These are phyloP conservation scores for Pocillopora damicornis DNA, from an alignment of 64 coral and sea anemone species.

Conservation along the genomic window DNA sequence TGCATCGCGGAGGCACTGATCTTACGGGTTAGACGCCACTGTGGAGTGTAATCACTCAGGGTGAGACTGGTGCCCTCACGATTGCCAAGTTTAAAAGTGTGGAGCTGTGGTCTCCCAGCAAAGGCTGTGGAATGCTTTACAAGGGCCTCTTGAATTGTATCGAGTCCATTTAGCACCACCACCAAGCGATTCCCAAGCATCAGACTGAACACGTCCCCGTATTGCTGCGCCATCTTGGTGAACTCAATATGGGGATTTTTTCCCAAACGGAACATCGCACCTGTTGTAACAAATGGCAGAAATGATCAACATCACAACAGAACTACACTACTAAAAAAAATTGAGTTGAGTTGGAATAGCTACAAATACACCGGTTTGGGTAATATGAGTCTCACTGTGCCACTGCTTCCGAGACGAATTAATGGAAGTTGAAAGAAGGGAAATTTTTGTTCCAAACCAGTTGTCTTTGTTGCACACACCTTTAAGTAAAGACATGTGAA, in stretches of 20 bases:
- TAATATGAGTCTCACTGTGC: too few species aligned
- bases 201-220: conserved; percentile 71
- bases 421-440: too few species aligned
- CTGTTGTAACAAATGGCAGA: conserved; percentile 3
- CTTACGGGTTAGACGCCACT: conserved; percentile 29
- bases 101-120: conserved; percentile 57
- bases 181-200: conserved; percentile 59
- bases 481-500: too few species aligned
- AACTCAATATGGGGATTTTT: conserved; percentile 45
- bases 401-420: too few species aligned
- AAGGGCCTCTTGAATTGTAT: conserved; percentile 61
- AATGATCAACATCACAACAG: not conserved
- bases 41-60: not conserved
- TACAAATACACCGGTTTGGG: too few species aligned
- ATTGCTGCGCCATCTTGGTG: conserved; percentile 63
- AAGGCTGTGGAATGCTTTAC: conserved; percentile 69
- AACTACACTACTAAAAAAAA: too few species aligned
- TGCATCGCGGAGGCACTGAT: conserved; percentile 45
- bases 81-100: conserved; percentile 43
- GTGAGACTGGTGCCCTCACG: conserved; percentile 13
- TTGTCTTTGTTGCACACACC: too few species aligned
- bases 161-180: conserved; percentile 63
- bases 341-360: too few species aligned
- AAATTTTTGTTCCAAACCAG: too few species aligned
- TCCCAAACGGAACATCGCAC: conserved; percentile 63